Conservation (phyloP, 1,140 invertebrate species). For the Bombus superbus region DNA sequence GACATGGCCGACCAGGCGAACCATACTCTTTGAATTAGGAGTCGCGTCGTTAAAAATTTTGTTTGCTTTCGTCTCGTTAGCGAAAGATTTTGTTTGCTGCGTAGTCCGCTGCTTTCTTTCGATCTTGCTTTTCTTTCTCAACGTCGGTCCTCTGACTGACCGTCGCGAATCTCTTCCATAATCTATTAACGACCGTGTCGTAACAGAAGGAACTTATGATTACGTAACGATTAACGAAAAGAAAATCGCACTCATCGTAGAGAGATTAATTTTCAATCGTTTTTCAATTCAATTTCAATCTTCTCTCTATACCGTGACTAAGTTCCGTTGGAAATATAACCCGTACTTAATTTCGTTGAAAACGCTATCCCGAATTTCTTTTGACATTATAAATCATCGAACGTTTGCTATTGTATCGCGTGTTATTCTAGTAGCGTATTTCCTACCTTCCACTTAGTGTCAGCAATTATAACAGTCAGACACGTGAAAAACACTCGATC, state of each 20-base stretch:
- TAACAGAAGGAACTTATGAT: too few species aligned
- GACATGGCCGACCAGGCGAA: neutral
- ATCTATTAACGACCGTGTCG: neutral
- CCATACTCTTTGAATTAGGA: conserved; percentile 13
- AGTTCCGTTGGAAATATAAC: neutral
- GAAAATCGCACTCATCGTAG: too few species aligned
- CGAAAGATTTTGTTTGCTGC: neutral
- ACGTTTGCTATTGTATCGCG: neutral
- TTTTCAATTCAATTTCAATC: too few species aligned
- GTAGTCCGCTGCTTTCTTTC: neutral
- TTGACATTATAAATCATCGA: neutral
- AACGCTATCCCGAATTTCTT: neutral
- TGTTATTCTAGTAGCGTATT: neutral
- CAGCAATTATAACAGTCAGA: neutral
- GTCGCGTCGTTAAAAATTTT: conserved; percentile 27
- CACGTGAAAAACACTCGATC: neutral
- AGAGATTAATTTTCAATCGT: too few species aligned
- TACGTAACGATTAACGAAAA: too few species aligned
- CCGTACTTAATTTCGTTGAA: too few species aligned
- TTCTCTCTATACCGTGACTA: too few species aligned
- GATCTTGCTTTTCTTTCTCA: neutral
- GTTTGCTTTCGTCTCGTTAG: conserved; percentile 18
- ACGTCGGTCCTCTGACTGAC: neutral
- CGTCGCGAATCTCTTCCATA: neutral
- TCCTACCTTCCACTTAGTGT: neutral